A percentile compares a stretch with the other conserved stretches of the same genome.
Evolutionary conservation across 2,113 vertebrate genomes (phyloP).

Genomic region (Sinocyclocheilus maitianheensis): DNA sequence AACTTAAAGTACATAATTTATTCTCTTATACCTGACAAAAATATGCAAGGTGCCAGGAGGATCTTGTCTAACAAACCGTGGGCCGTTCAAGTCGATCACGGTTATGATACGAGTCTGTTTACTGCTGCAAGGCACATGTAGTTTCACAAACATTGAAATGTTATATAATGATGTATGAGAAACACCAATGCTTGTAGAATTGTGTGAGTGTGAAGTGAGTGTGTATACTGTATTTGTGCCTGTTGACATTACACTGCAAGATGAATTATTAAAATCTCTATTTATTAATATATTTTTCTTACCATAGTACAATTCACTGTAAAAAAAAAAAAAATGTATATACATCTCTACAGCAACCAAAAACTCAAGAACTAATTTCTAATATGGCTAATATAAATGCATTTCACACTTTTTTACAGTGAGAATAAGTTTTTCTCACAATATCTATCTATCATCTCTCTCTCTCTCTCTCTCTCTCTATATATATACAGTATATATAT

Average conservation of each 20-base stretch:
- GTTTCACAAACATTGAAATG: neutral
- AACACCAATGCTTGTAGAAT: neutral
- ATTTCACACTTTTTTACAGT: neutral
- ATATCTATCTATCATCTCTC: no score
- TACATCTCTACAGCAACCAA: no score
- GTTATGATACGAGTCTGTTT: neutral
- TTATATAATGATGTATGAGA: slow-evolving; percentile 4
- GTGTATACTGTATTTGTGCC: neutral
- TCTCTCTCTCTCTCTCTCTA: no score
- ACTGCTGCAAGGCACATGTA: neutral
- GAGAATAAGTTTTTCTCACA: neutral
- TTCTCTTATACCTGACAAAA: neutral
- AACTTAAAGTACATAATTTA: neutral
- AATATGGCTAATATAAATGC: neutral
- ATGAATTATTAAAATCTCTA: neutral
- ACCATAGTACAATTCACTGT: neutral
- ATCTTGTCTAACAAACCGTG: neutral
- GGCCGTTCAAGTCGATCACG: neutral
- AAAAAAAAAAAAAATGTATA: neutral
- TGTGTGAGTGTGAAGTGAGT: neutral
- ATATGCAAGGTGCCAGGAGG: neutral
- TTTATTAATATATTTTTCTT: slow-evolving; percentile 16
- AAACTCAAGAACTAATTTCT: neutral
- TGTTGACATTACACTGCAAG: neutral
- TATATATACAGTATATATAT: no score